Evolutionary conservation across 2,113 vertebrate genomes (phyloP).

Genomic region (Nycticryphes semicollaris): DNA sequence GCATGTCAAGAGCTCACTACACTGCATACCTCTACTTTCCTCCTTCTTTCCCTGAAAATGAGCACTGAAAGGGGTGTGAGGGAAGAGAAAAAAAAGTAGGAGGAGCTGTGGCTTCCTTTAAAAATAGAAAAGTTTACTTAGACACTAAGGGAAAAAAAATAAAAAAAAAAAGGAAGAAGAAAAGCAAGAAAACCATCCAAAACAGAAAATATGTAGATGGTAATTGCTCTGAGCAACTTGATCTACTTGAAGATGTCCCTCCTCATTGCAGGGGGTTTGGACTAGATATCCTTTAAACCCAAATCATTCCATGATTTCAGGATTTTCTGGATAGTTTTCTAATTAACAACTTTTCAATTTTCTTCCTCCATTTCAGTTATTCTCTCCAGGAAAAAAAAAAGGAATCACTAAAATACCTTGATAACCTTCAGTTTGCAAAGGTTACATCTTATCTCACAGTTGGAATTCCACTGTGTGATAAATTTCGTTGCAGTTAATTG

Average conservation of each 20-base stretch:
- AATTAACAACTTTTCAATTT: background rate
- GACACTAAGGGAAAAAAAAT: background rate
- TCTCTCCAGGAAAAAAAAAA: background rate
- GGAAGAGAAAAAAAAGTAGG: background rate
- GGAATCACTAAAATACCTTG: background rate
- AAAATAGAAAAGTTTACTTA: background rate
- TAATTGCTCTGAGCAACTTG: background rate
- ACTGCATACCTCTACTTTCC: background rate
- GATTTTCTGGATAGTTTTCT: background rate
- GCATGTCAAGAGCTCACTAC: background rate
- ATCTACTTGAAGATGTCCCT: background rate
- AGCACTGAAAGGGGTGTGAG: background rate
- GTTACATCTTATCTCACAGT: background rate
- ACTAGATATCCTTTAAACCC: background rate
- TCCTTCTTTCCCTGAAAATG: slow-evolving; percentile 1
- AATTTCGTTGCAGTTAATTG: background rate
- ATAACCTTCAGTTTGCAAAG: background rate
- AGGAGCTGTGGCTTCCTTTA: background rate
- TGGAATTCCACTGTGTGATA: background rate
- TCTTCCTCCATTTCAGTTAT: background rate
- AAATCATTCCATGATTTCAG: background rate
- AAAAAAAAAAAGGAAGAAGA: background rate
- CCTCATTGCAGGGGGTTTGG: background rate
- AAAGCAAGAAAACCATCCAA: background rate
- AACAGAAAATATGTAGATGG: background rate